Percentiles rank a stretch among this genome's conserved stretches.
phyloP scores from a whole-genome alignment of 2,113 vertebrate species.

The Oryzias curvinotus region DNA sequence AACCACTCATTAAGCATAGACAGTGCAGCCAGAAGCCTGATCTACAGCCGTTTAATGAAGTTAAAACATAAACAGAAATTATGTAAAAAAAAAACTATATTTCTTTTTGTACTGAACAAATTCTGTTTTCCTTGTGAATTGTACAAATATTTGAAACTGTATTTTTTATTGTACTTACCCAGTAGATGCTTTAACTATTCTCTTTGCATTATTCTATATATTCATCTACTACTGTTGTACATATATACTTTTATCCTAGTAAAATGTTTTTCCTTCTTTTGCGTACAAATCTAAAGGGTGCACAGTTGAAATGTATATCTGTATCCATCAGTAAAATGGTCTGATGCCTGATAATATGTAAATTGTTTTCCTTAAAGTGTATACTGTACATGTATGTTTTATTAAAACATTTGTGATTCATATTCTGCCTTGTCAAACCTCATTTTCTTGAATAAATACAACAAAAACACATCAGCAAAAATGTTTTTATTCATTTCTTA shows the following conservation, averaged over 20 bases:
- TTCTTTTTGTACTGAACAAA: conserved; percentile 15
- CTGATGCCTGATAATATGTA: conserved; percentile 56
- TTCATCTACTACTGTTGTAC: conserved; percentile 75
- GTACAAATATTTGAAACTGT: conserved; percentile 74
- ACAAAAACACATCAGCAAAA: conserved; percentile 23
- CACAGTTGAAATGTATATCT: conserved; percentile 53
- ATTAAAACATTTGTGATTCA: conserved; percentile 55
- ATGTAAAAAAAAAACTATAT: conserved; percentile 24
- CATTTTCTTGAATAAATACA: neutral
- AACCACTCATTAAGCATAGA: conserved; percentile 42
- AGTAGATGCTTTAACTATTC: conserved; percentile 41
- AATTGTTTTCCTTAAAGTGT: conserved; percentile 42
- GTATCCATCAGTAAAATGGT: conserved; percentile 48
- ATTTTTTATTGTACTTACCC: conserved; percentile 52
- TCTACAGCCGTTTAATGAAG: conserved; percentile 32
- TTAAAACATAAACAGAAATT: conserved; percentile 33
- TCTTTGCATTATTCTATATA: conserved; percentile 50
- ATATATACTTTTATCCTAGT: conserved; percentile 61
- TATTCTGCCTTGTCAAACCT: neutral
- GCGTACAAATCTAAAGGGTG: conserved; percentile 34
- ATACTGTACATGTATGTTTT: conserved; percentile 60
- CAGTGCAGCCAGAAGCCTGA: conserved; percentile 26
- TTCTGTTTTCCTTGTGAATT: conserved; percentile 63
- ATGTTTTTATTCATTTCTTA: conserved; percentile 61
- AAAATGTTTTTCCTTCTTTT: conserved; percentile 54